A percentile compares a stretch with the other conserved stretches of the same genome.
These are phyloP conservation scores for Drosophila albomicans DNA, from an alignment of 1,140 invertebrate species.

Conservation along the genomic window DNA sequence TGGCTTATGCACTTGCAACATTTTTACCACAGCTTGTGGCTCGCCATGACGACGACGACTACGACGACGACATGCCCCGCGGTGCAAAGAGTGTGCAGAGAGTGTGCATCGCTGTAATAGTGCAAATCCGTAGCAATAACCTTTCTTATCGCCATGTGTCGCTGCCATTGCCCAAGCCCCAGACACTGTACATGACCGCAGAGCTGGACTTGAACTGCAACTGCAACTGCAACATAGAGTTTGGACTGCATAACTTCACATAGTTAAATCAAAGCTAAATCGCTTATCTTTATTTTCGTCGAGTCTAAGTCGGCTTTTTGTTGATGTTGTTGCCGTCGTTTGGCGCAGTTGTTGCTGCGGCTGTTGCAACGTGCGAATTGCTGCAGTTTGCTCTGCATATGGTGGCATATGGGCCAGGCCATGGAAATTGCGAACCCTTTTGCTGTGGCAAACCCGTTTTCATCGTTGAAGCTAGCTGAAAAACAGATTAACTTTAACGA, in stretches of 20 bases:
- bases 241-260: constrained; percentile 69
- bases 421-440: background rate
- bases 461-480: background rate
- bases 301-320: constrained; percentile 60
- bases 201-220: constrained; percentile 17
- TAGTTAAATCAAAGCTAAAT: constrained; percentile 79
- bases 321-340: constrained; percentile 42
- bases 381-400: constrained; percentile 39
- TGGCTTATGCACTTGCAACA: constrained; percentile 68
- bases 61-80: constrained; percentile 54
- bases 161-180: constrained; percentile 19
- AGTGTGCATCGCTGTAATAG: constrained; percentile 43
- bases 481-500: background rate
- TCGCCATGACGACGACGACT: background rate
- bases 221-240: constrained; percentile 17
- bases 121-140: constrained; percentile 57
- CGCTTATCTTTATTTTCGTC: constrained; percentile 72
- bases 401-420: constrained; percentile 46
- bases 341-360: constrained; percentile 25
- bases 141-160: constrained; percentile 71
- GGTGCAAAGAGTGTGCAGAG: constrained; percentile 3
- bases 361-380: constrained; percentile 66
- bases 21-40: constrained; percentile 23
- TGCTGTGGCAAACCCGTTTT: constrained; percentile 27
- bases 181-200: constrained; percentile 28